These are phyloP conservation scores for Cylloceria caligata DNA, from an alignment of 2,888 invertebrate species.

Conservation along the genomic window DNA sequence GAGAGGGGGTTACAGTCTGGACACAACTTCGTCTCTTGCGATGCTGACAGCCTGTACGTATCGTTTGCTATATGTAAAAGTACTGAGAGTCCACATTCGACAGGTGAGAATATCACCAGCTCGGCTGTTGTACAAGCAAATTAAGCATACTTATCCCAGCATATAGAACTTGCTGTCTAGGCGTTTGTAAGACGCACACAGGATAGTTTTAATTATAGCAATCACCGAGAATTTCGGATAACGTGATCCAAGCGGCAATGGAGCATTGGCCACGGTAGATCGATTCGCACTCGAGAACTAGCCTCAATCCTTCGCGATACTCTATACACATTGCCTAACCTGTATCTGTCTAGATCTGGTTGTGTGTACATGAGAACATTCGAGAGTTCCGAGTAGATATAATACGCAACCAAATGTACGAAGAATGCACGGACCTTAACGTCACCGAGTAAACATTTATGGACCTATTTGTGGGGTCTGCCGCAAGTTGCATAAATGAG, in stretches of 20 bases:
- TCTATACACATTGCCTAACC: slow-evolving; percentile 2
- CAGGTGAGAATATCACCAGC: neutral
- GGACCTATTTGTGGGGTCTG: neutral
- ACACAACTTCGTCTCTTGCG: neutral
- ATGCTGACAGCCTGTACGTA: neutral
- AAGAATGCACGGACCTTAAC: slow-evolving; percentile 13
- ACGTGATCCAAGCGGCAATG: neutral
- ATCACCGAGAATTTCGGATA: neutral
- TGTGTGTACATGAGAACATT: slow-evolving; percentile 21
- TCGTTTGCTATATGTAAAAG: neutral
- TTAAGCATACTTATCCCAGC: too few relatives aligned
- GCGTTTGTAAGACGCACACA: neutral
- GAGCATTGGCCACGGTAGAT: slow-evolving; percentile 1
- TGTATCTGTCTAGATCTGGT: slow-evolving; percentile 49
- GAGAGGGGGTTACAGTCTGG: neutral
- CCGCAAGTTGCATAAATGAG: slow-evolving; percentile 39
- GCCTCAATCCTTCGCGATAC: neutral
- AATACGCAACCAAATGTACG: slow-evolving; percentile 29
- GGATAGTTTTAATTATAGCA: neutral
- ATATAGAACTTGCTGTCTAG: slow-evolving; percentile 3
- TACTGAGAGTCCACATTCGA: neutral
- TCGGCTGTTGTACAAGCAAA: neutral
- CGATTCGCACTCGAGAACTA: neutral
- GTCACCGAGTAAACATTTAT: slow-evolving; percentile 23
- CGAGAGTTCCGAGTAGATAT: slow-evolving; percentile 41